Evolutionary conservation across 2,797 vertebrate genomes (phyloP), one percentile per base, ranked within the genome.

Genomic region (Amazonetta brasiliensis): DNA sequence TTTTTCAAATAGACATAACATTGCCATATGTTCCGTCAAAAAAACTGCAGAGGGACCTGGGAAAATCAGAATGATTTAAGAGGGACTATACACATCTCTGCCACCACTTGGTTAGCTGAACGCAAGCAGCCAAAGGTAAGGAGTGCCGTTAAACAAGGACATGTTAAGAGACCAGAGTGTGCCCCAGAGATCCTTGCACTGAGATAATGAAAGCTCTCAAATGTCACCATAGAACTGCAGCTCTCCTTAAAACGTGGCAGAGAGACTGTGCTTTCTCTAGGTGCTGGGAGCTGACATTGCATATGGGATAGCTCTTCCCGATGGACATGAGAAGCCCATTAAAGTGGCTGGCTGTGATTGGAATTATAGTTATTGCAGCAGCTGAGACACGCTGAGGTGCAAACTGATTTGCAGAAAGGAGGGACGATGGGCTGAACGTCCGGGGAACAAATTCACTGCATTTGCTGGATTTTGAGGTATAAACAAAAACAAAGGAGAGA

Each of bases 1-100:
- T 98, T 98, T 98, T 98, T 98, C 98, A 98, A 97, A 98, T 97
- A 98, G 98, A 98, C 98, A 98, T 98, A 98, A 98, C 98, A 98
- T 95, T 97, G 97, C 98, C 98, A 98, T 98, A 98, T 98, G 98
- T 97, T 98, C 97, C 95, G 94, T 97, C 97, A 79, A 84, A 98
- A 97, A 97, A 97, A 97, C 97, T 98, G 97, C 97, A 93, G 96
- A 97, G 98, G 98, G 97, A 97, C 97, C 97, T 97, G 97, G 98
- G 98, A 98, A 97, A 98, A 98, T 93, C 96, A 97, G 97, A 95
- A 96, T 98, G 98, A 98, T 98, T 98, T 98, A 98, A 98, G 97
- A 97, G 96, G 23, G 64, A 87, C 97, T 97, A 84, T 96, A 95
- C 96, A 93, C 93, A 89, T 97, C 94, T 96, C 97, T 96, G 97